phyloP scores from a whole-genome alignment of 2,113 vertebrate species.

The Alethe castanea region DNA sequence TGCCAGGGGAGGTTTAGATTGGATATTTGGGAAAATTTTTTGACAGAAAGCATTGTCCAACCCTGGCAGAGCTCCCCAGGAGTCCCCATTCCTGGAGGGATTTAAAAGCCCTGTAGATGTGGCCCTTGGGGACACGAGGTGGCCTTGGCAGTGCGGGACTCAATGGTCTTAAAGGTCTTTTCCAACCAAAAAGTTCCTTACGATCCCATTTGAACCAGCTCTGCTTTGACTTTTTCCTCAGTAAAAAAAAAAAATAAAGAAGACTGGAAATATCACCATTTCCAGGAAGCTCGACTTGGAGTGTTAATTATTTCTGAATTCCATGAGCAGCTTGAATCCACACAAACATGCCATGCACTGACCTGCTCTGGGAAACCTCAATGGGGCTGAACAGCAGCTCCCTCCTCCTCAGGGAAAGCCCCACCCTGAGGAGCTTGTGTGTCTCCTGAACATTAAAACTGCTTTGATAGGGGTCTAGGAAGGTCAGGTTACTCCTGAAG shows the following conservation, averaged over 20 bases:
- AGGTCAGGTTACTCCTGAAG: neutral
- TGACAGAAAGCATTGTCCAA: rapidly evolving
- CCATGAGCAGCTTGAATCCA: neutral
- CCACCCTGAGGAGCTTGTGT: neutral
- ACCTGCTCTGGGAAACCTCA: neutral
- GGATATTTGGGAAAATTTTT: neutral
- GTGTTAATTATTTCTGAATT: neutral
- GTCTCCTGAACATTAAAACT: neutral
- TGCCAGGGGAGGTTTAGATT: rapidly evolving
- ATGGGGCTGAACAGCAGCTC: neutral
- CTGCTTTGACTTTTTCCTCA: neutral
- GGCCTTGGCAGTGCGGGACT: neutral
- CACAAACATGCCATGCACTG: rapidly evolving
- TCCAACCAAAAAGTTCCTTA: neutral
- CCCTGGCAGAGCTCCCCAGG: neutral
- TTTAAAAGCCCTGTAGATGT: rapidly evolving
- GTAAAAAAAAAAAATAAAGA: neutral
- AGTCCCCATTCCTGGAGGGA: neutral
- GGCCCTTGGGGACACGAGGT: neutral
- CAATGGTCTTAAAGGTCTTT: neutral
- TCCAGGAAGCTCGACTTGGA: neutral
- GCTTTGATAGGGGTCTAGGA: neutral
- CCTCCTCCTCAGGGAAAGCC: neutral
- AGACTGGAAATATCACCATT: neutral
- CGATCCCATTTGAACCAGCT: neutral